phyloP scores from a whole-genome alignment of 2,888 invertebrate genomes.

The Troilus luridus region DNA sequence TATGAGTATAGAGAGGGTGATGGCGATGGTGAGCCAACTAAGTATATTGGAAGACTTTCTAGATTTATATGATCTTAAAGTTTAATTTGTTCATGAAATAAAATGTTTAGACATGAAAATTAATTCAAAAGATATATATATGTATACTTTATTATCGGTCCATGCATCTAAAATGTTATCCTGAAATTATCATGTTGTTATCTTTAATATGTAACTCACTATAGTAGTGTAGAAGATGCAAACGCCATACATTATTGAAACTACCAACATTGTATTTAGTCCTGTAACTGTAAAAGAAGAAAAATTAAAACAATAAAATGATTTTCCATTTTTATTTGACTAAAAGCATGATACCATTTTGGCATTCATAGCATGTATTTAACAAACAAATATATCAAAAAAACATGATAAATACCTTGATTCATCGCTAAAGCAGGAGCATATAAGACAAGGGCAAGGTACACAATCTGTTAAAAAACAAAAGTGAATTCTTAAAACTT shows the following conservation, averaged over 20 bases:
- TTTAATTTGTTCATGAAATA: no score
- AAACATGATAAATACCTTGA: slow-evolving; percentile 67
- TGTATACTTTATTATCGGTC: no score
- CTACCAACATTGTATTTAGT: slow-evolving; percentile 71
- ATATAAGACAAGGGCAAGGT: slow-evolving; percentile 73
- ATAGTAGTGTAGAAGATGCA: slow-evolving; percentile 74
- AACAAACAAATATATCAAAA: not conserved
- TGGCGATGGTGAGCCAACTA: no score
- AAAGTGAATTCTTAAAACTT: not conserved
- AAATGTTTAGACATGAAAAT: no score
- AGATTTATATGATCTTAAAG: no score
- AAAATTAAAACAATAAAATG: not conserved
- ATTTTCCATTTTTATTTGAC: not conserved
- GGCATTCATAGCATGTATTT: no score
- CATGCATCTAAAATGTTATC: not conserved
- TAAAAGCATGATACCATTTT: not conserved
- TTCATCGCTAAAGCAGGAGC: slow-evolving; percentile 73
- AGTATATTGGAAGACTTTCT: no score
- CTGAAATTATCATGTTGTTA: not conserved
- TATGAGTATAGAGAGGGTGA: no score
- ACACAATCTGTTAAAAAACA: slow-evolving; percentile 65
- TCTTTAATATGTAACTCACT: slow-evolving; percentile 68
- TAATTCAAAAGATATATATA: no score
- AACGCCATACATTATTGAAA: slow-evolving; percentile 72
- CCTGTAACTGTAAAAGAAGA: slow-evolving; percentile 71